Conservation (phyloP, 1,140 invertebrate species). For the Amphibalanus amphitrite region DNA sequence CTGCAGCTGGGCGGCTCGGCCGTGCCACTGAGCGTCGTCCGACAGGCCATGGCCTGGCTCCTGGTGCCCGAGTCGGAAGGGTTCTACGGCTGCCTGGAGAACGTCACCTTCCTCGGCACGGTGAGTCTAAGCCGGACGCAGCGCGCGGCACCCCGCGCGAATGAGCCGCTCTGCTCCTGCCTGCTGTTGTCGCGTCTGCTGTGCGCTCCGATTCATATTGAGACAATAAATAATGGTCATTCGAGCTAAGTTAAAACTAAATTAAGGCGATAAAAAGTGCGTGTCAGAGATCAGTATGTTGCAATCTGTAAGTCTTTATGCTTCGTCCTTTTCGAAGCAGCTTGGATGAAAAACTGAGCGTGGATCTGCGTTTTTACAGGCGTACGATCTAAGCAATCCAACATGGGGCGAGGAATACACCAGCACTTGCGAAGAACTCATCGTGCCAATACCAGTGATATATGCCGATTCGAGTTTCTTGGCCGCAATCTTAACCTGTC, state of each 20-base stretch:
- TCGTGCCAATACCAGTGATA: background rate
- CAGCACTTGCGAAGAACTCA: background rate
- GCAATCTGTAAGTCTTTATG: no score
- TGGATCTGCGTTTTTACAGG: background rate
- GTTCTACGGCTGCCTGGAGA: background rate
- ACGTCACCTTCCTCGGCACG: background rate
- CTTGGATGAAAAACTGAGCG: no score
- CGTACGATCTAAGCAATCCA: background rate
- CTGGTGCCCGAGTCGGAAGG: background rate
- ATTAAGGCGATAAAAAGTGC: no score
- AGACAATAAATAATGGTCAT: no score
- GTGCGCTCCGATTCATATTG: no score
- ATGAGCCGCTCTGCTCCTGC: background rate
- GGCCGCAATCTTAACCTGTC: background rate
- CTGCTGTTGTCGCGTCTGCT: no score
- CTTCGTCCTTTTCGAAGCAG: no score
- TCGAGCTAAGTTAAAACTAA: no score
- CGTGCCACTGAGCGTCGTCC: background rate
- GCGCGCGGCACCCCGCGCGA: no score
- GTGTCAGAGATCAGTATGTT: no score
- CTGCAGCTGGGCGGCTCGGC: conserved; percentile 65
- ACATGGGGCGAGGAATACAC: background rate
- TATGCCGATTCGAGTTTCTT: background rate
- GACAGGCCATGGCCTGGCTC: background rate
- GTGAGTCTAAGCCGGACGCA: no score